Base-by-base conservation (phyloP, 2,888 invertebrate species). In the Dugesia japonica region DNA sequence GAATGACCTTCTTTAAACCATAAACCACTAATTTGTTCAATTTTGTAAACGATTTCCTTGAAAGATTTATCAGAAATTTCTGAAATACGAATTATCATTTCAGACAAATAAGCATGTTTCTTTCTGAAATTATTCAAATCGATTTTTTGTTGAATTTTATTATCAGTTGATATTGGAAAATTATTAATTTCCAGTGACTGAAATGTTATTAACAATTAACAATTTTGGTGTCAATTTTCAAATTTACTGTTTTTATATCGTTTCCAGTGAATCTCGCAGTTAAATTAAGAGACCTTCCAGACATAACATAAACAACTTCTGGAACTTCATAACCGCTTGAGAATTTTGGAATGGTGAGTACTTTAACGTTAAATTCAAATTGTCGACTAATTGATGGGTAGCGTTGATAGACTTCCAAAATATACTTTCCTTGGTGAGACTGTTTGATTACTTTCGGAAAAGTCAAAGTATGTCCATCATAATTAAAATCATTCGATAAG, bases 1-100 rank as follows among this genome's bases (percentile, higher is more conserved):
- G 56, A 56, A 56, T 56, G 56, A n/a, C 56, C 56, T 56, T 56
- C 23, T n/a, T 56, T 56, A n/a, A 56, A 56, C 56, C 56, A 56
- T 1, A 56, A n/a, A n/a, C 56, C 56, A 9, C 23, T 4, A 23
- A 56, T 56, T n/a, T 56, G 4, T 23, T 56, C 56, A 56, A 56
- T 56, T 1, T 56, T n/a, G 17, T 56, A 56, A 4, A 20, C 23
- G 17, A 56, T n/a, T n/a, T 56, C 56, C n/a, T 56, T 56, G 7
- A 20, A n/a, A 9, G 56, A 20, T n/a, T 56, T 56, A n/a, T 20
- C 17, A 7, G 7, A 7, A 7, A 9, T 56, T 56, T 56, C 9
- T n/a, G 56, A 56, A 20, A 56, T 56, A 20, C 17, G n/a, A 20
- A 56, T 56, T 1, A 20, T 56, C 56, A 56, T 56, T 56, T 56